These are phyloP conservation scores for Macropodus opercularis DNA, from an alignment of 2,797 vertebrate species.

Conservation along the genomic window DNA sequence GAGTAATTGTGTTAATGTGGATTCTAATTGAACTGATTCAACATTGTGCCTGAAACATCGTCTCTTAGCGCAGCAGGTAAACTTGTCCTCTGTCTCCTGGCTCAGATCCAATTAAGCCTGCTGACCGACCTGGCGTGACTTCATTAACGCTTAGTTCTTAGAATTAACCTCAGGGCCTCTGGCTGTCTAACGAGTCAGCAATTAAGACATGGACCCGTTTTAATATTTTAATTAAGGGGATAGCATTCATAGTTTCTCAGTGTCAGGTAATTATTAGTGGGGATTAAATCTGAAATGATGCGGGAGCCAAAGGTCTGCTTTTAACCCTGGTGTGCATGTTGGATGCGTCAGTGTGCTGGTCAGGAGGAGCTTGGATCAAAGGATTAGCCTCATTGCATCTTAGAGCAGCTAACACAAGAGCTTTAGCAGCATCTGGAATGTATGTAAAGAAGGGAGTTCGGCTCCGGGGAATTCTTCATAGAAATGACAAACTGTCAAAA, in stretches of 20 bases:
- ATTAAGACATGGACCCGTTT: slow-evolving; percentile 29
- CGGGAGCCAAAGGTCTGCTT: slow-evolving; percentile 31
- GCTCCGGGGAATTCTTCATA: not conserved
- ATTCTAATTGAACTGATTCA: slow-evolving; percentile 27
- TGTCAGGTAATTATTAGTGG: slow-evolving; percentile 19
- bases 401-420: slow-evolving; percentile 42
- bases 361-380: slow-evolving; percentile 64
- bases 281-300: slow-evolving; percentile 19
- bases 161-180: slow-evolving; percentile 39
- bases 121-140: slow-evolving; percentile 60
- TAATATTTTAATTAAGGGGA: slow-evolving; percentile 47
- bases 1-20: slow-evolving; percentile 14
- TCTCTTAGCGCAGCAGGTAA: slow-evolving; percentile 35
- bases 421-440: slow-evolving; percentile 3
- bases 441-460: not conserved
- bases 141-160: slow-evolving; percentile 62
- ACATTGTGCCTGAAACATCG: slow-evolving; percentile 20
- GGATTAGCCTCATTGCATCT: slow-evolving; percentile 67
- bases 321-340: slow-evolving; percentile 5
- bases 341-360: slow-evolving; percentile 6
- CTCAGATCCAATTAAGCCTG: slow-evolving; percentile 69
- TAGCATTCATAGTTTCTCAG: slow-evolving; percentile 9
- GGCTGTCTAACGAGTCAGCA: slow-evolving; percentile 39
- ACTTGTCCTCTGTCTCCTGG: slow-evolving; percentile 40
- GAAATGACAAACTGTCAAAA: not conserved